These are phyloP conservation scores for Drosophila busckii DNA, from an alignment of 1,140 invertebrate genomes.

Conservation along the genomic window DNA sequence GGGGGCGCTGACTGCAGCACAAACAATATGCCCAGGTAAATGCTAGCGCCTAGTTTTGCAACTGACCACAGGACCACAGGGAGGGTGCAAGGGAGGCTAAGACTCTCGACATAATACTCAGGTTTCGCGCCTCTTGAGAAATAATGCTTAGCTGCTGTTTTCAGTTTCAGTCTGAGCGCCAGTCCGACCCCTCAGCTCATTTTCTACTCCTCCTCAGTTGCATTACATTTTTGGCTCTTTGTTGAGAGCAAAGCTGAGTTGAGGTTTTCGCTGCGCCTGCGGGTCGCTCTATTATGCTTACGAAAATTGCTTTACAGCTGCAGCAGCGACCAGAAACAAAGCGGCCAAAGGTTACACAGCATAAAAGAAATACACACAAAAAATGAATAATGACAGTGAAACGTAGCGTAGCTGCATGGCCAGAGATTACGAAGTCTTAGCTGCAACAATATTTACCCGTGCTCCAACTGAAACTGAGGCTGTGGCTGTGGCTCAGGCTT, in stretches of 20 bases:
- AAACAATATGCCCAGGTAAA: conserved; percentile 25
- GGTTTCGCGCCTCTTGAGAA: conserved; percentile 58
- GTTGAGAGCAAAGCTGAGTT: conserved; percentile 31
- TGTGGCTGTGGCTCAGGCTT: neutral
- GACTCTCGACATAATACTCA: conserved; percentile 38
- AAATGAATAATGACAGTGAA: conserved; percentile 68
- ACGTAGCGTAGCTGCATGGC: neutral
- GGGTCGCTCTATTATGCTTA: conserved; percentile 70
- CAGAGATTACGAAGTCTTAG: conserved; percentile 28
- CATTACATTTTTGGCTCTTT: conserved; percentile 61
- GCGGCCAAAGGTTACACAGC: conserved; percentile 71
- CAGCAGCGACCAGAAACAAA: conserved; percentile 54
- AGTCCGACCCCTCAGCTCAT: neutral
- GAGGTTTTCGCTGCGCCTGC: conserved; percentile 24
- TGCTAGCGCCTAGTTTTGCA: conserved; percentile 10
- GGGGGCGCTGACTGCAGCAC: conserved; percentile 30
- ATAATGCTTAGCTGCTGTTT: conserved; percentile 60
- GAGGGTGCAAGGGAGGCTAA: conserved; percentile 10
- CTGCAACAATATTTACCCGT: conserved; percentile 30
- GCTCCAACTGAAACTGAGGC: neutral
- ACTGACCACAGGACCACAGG: conserved; percentile 37
- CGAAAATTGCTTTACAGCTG: conserved; percentile 72
- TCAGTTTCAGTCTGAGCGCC: neutral
- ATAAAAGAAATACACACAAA: conserved; percentile 65
- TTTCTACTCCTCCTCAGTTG: neutral